Evolutionary conservation across 2,888 invertebrate species (phyloP).

Genomic region (Disparrhopalites patrizii): DNA sequence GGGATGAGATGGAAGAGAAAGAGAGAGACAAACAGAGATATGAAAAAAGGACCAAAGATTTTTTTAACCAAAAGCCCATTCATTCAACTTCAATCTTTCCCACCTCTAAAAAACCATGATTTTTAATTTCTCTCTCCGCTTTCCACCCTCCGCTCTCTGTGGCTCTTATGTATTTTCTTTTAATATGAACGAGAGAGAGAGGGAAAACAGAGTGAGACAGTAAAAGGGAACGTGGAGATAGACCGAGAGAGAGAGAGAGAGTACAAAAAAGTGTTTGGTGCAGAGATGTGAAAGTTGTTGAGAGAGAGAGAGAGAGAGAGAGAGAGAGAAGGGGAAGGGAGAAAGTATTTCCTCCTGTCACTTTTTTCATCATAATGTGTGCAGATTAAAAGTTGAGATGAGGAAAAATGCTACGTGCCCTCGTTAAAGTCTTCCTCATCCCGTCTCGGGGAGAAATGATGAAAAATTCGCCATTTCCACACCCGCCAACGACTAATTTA

Average conservation of each 20-base stretch:
- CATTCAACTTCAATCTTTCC: constrained; percentile 22
- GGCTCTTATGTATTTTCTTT: too few species aligned
- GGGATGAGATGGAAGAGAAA: not conserved
- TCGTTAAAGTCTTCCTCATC: constrained; percentile 24
- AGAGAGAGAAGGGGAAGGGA: too few species aligned
- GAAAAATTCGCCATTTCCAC: constrained; percentile 34
- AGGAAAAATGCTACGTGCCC: constrained; percentile 27
- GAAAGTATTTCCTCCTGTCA: constrained; percentile 29
- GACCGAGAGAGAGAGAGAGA: too few species aligned
- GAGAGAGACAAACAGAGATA: not conserved
- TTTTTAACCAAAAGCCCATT: constrained; percentile 15
- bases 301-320: too few species aligned
- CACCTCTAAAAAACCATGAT: constrained; percentile 16
- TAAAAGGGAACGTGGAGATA: too few species aligned
- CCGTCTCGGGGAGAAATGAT: constrained; percentile 30
- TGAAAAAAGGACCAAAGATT: not conserved
- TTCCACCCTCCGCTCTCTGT: too few species aligned
- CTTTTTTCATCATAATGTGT: constrained; percentile 28
- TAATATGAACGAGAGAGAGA: too few species aligned
- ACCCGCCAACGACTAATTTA: constrained; percentile 31
- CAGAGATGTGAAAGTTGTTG: too few species aligned
- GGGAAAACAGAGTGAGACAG: too few species aligned
- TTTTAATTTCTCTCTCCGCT: constrained; percentile 14
- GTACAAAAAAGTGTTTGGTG: too few species aligned
- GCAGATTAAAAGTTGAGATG: constrained; percentile 32